phyloP scores from a whole-genome alignment of 2,888 invertebrate genomes.

The Macroteleia sp. region DNA sequence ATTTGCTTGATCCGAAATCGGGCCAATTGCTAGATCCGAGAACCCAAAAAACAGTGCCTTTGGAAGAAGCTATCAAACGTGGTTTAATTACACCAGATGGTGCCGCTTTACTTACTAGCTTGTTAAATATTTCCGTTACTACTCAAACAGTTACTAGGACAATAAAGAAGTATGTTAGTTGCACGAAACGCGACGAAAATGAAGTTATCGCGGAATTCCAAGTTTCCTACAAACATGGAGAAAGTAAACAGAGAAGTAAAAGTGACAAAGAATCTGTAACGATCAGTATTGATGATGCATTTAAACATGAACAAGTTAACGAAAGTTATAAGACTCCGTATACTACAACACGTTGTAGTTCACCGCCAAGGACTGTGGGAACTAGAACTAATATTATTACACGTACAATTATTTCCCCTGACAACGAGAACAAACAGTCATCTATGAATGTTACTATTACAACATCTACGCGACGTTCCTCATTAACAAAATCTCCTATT shows the following conservation, averaged over 20 bases:
- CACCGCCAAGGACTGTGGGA: slow-evolving; percentile 71
- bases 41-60: slow-evolving; percentile 89
- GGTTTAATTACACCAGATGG: slow-evolving; percentile 94
- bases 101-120: slow-evolving; percentile 89
- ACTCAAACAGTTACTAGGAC: slow-evolving; percentile 94
- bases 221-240: slow-evolving; percentile 91
- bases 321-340: background rate
- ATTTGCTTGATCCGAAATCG: slow-evolving; percentile 93
- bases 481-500: slow-evolving; percentile 24
- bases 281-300: slow-evolving; percentile 90
- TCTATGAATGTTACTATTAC: slow-evolving; percentile 39
- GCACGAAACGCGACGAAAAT: slow-evolving; percentile 87
- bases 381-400: slow-evolving; percentile 77
- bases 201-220: slow-evolving; percentile 84
- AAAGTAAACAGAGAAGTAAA: slow-evolving; percentile 83
- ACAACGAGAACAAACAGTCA: slow-evolving; percentile 21
- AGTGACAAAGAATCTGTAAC: slow-evolving; percentile 87
- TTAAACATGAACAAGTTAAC: slow-evolving; percentile 9
- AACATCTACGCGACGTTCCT: no score
- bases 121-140: slow-evolving; percentile 94
- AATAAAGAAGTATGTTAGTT: slow-evolving; percentile 92
- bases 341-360: background rate
- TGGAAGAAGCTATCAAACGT: slow-evolving; percentile 93
- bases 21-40: slow-evolving; percentile 92
- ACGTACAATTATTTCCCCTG: slow-evolving; percentile 67